Base-by-base conservation (phyloP, 2,888 invertebrate species). In the Luffia ferchaultella region DNA sequence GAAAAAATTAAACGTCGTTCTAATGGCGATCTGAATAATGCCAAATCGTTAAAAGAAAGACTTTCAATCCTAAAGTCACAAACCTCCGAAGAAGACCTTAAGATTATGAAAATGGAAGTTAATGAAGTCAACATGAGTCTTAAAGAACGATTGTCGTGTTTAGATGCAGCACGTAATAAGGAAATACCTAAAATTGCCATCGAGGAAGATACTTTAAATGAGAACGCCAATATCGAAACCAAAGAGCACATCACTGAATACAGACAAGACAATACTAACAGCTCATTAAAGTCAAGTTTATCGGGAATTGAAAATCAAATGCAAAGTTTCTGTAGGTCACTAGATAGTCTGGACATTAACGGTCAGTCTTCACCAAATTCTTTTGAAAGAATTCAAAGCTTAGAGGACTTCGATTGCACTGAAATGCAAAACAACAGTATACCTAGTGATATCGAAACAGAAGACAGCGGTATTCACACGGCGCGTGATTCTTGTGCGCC, bases 391-490 rank as follows among this genome's bases (percentile, higher is more conserved):
- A 86, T 89, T 49, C 88, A 89, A 68, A 88, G 88, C 62, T 72
- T 89, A 53, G 88, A 89, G 70, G 89, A 88, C 58, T 82, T 89
- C 55, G 85, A 82, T 55, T 86, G 87, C 50, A 76, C 84, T n/a
- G 89, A 90, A 60, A 78, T 89, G 64, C 83, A 89, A 57, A 80
- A 79, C 55, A 80, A 78, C 54, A 79, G 78, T 41, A 86, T 87
- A 46, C 83, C 83, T 52, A 86, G 86, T 55, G 87, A 89, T 58
- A 89, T 87, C 44, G 91, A 90, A 68, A 87, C 89, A 42, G 93
- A 93, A 72, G 93, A 93, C 64, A 91, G 90, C 55, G 92, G 91
- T 1, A 90, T 92, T 55, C 93, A 93, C 59, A 90, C 92, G 2
- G 92, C 92, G 1, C 90, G 92, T 65, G 93, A 91, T 50, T 92